These are phyloP conservation scores for Cephalopholis sonnerati DNA, from an alignment of 2,113 vertebrate species.

Conservation along the genomic window DNA sequence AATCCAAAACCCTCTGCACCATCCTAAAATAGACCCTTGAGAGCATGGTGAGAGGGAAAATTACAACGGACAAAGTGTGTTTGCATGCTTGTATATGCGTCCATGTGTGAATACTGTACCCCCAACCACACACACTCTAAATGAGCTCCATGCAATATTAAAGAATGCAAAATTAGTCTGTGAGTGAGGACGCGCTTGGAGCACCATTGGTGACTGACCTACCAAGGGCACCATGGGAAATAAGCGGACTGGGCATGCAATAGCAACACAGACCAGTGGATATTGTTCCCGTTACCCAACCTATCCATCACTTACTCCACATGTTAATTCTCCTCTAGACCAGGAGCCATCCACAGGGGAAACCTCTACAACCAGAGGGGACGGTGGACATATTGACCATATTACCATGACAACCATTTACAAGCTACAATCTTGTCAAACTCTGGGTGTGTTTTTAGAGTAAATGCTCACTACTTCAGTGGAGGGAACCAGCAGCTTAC, in stretches of 20 bases:
- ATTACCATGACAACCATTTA: slow-evolving; percentile 36
- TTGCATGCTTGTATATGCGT: slow-evolving; percentile 52
- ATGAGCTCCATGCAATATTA: slow-evolving; percentile 97
- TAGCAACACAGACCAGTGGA: slow-evolving; percentile 56
- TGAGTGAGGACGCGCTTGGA: slow-evolving; percentile 57
- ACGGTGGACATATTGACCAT: slow-evolving; percentile 38
- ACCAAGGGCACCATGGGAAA: slow-evolving; percentile 80
- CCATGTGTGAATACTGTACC: slow-evolving; percentile 79
- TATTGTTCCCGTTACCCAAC: slow-evolving; percentile 55
- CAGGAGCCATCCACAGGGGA: slow-evolving; percentile 31
- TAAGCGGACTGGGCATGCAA: slow-evolving; percentile 70
- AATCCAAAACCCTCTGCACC: slow-evolving; percentile 85
- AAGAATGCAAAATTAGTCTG: slow-evolving; percentile 83
- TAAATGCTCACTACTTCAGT: slow-evolving; percentile 17
- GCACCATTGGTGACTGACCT: slow-evolving; percentile 65
- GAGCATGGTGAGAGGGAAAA: slow-evolving; percentile 62
- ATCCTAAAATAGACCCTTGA: slow-evolving; percentile 93
- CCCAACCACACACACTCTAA: slow-evolving; percentile 86
- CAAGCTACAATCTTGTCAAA: neutral
- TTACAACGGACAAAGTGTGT: slow-evolving; percentile 72
- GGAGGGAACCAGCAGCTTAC: neutral
- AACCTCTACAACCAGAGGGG: slow-evolving; percentile 39
- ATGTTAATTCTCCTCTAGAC: slow-evolving; percentile 55
- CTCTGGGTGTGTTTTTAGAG: neutral
- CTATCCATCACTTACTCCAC: slow-evolving; percentile 70